Base-by-base conservation (phyloP, 2,113 vertebrate species). In the Platichthys stellatus region DNA sequence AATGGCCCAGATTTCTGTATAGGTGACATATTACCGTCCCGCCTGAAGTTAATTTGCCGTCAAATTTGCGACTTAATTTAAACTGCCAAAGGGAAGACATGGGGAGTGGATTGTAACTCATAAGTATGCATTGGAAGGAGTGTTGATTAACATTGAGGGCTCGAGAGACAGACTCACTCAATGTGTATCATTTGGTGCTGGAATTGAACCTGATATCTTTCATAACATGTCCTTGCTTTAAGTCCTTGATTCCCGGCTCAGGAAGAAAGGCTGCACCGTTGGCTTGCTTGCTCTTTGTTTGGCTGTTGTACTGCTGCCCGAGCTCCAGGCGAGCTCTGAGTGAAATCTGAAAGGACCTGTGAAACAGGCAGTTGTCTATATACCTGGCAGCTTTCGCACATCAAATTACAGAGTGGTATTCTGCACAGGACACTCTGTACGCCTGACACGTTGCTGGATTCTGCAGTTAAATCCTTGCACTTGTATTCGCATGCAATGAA, bases 91-190 rank as follows among this genome's bases (percentile, higher is more conserved):
- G 88, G 90, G 90, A 87, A 88, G 89, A 81, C 69, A 53, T 78
- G 79, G 81, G 85, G 89, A 90, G 86, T 89, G 84, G 88, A 91
- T 88, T 85, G 88, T 83, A 87, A 86, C 86, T 92, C 90, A 91
- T 92, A 88, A 93, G 90, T 91, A 92, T 93, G 89, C 90, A 90
- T 87, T 83, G 85, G 68, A 88, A 90, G 84, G 86, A 84, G 77
- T 81, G 88, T 92, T 92, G 88, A 93, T 92, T 91, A 92, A 90
- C 89, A 86, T 80, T 77, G 75, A 91, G 84, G 82, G 85, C 89
- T 88, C 84, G 3, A 62, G 87, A 92, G 90, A 92, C 81, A 63
- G 65, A 76, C 80, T 10, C 71, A 69, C 83, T 88, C 80, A 74
- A 64, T 71, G 82, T 80, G 90, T 83, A 85, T 91, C 87, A 87